These are phyloP conservation scores for Achroia grisella DNA, from an alignment of 1,140 invertebrate genomes.

Conservation along the genomic window DNA sequence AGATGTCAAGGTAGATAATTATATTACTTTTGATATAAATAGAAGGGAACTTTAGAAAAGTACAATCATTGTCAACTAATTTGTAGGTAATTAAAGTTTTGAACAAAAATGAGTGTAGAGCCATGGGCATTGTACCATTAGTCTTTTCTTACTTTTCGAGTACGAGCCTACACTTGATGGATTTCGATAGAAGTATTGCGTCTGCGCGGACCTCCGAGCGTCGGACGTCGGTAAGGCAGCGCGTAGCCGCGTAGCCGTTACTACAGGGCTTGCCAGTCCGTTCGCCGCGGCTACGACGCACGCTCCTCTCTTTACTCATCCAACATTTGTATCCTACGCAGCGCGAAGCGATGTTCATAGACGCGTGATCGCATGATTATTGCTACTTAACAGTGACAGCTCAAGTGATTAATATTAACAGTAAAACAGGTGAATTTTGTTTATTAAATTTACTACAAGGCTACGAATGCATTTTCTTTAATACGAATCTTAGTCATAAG, in stretches of 20 bases:
- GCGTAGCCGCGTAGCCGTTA: slow-evolving; percentile 31
- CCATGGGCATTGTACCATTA: too few species aligned
- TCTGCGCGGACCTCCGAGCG: slow-evolving; percentile 37
- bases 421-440: slow-evolving; percentile 47
- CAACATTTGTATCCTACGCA: slow-evolving; percentile 15
- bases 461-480: slow-evolving; percentile 23
- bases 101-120: too few species aligned
- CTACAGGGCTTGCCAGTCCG: slow-evolving; percentile 38
- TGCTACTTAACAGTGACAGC: slow-evolving; percentile 43
- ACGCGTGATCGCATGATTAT: slow-evolving; percentile 41
- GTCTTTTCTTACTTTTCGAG: too few species aligned
- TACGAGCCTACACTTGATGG: slow-evolving; percentile 10
- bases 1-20: too few species aligned
- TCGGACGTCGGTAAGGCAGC: slow-evolving; percentile 22
- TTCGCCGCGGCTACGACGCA: slow-evolving; percentile 20
- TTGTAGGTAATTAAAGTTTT: too few species aligned
- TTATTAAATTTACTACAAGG: slow-evolving; percentile 23
- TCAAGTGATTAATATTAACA: slow-evolving; percentile 50
- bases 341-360: slow-evolving; percentile 33
- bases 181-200: slow-evolving; percentile 36
- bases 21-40: too few species aligned
- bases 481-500: slow-evolving; percentile 31
- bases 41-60: too few species aligned
- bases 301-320: slow-evolving; percentile 11
- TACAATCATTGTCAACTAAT: too few species aligned